Conservation (phyloP, 2,888 invertebrate genomes). For the Aquatica leii region DNA sequence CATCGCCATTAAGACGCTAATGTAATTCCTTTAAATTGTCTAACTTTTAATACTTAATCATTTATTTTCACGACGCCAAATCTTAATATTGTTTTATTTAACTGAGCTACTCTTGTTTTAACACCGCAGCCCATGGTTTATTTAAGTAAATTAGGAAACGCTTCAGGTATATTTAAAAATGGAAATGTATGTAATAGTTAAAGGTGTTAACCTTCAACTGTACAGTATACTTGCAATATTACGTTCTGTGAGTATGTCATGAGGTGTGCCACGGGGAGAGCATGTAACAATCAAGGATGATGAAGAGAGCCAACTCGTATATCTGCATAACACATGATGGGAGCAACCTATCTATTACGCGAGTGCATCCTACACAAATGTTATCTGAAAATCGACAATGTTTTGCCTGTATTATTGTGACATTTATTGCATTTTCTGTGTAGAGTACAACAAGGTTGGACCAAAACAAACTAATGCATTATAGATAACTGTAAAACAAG, state of each 20-base stretch:
- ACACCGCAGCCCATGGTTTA: no score
- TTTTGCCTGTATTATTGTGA: slow-evolving; percentile 32
- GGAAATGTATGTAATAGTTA: neutral
- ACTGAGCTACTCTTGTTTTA: no score
- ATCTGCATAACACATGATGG: slow-evolving; percentile 47
- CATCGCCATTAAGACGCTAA: slow-evolving; percentile 16
- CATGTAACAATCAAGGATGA: slow-evolving; percentile 47
- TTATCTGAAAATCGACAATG: slow-evolving; percentile 37
- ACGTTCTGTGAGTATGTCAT: slow-evolving; percentile 41
- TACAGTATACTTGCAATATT: slow-evolving; percentile 16
- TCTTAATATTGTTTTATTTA: no score
- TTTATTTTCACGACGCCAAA: no score
- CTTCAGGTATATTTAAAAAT: neutral
- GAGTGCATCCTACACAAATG: slow-evolving; percentile 42
- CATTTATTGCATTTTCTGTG: slow-evolving; percentile 27
- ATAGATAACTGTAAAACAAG: slow-evolving; percentile 9
- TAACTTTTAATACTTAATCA: neutral
- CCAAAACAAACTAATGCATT: neutral
- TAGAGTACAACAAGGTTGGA: slow-evolving; percentile 4
- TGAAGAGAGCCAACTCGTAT: slow-evolving; percentile 46
- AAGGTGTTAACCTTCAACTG: slow-evolving; percentile 12
- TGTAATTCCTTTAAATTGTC: neutral
- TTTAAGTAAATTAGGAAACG: no score
- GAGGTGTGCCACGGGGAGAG: slow-evolving; percentile 46
- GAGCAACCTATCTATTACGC: slow-evolving; percentile 46